Base-by-base conservation (phyloP, 2,888 invertebrate genomes). In the Leptura quadrifasciata region DNA sequence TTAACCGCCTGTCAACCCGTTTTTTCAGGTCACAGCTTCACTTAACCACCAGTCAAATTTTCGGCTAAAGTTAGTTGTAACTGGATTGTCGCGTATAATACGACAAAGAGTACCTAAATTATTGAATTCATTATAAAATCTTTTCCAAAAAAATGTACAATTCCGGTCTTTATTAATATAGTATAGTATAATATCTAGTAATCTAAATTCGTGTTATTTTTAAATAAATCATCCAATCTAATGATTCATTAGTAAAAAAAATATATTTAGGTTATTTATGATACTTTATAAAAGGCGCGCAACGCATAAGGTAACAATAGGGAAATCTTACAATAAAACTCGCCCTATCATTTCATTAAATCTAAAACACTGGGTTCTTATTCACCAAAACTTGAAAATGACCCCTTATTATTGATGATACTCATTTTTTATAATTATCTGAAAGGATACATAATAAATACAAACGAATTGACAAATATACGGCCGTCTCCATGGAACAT, bases 391-490 rank as follows among this genome's bases (percentile, higher is more conserved):
- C 20, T 18, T 63, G 63, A 63, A 39, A 63, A 63, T 63, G 39
- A 63, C 20, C 47, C 65, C 65, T 17, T 24, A 47, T 21, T 57
- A 57, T 57, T 57, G 12, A 57, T 57, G 65, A 65, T 20, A 35
- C 39, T 65, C 47, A 47, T 52, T 52, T 65, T 65, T 71, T 71
- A 47, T 61, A 61, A 57, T 39, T 52, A 21, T 52, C 20, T 21
- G 21, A 57, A 60, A 70, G 39, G 61, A 39, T 21, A 71, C 71
- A 71, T 52, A 71, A 71, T 71, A 61, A 58, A 60, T 47, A 24
- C 61, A 21, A 47, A 21, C 60, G 17, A 71, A 52, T 35, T 61
- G 61, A 71, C 71, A 71, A 71, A 71, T 71, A 71, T 39, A 71
- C 47, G 27, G 35, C 52, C 52, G 24, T 47, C 6, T 31, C 52